Conservation (phyloP, 2,888 invertebrate species). For the Drosophila maculinotata region DNA sequence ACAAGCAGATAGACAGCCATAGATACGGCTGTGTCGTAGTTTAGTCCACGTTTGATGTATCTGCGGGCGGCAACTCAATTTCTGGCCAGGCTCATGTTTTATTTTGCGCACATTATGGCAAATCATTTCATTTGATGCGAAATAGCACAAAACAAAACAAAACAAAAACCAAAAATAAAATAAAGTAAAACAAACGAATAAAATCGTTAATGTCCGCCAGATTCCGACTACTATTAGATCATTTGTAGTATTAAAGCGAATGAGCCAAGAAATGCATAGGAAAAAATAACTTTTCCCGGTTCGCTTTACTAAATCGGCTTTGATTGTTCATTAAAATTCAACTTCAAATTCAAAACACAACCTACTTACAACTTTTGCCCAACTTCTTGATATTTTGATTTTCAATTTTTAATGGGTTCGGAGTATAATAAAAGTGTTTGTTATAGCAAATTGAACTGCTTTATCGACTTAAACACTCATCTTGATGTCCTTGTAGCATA, state of each 20-base stretch:
- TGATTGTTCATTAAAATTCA: too few relatives aligned
- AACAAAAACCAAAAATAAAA: constrained; percentile 5
- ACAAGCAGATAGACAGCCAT: constrained; percentile 12
- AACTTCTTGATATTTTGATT: too few relatives aligned
- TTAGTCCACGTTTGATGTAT: constrained; percentile 53
- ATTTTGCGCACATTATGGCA: constrained; percentile 69
- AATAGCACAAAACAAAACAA: constrained; percentile 2
- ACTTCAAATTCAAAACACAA: too few relatives aligned
- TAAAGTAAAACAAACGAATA: constrained; percentile 29
- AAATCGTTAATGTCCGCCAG: constrained; percentile 40
- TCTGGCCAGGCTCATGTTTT: constrained; percentile 58
- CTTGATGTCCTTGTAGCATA: too few relatives aligned
- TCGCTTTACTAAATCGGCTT: too few relatives aligned
- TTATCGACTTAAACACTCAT: too few relatives aligned
- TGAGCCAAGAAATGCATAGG: neutral
- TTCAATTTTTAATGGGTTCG: too few relatives aligned
- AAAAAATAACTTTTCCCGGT: too few relatives aligned
- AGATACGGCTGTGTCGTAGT: constrained; percentile 28
- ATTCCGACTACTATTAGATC: constrained; percentile 24
- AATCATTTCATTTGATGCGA: constrained; percentile 64
- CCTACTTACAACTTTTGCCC: too few relatives aligned
- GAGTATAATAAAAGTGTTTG: too few relatives aligned
- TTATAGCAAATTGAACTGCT: too few relatives aligned
- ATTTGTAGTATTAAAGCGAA: constrained; percentile 9
- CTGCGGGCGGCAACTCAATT: constrained; percentile 35